phyloP scores from a whole-genome alignment of 2,888 invertebrate genomes.

The Dichetophora obliterata region DNA sequence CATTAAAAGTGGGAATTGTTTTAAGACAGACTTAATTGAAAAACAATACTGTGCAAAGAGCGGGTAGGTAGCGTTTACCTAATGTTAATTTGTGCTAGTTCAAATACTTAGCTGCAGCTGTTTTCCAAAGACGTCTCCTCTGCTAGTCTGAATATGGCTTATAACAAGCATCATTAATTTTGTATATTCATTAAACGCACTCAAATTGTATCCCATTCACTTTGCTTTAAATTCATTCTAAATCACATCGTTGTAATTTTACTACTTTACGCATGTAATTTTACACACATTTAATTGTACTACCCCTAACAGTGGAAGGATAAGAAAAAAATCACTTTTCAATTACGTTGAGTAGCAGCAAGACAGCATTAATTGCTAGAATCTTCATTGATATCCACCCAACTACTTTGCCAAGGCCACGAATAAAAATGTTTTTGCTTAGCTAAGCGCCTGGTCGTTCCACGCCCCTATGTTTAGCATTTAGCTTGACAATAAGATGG shows the following conservation, averaged over 20 bases:
- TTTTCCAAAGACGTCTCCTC: too few relatives aligned
- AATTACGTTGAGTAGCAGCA: slow-evolving; percentile 4
- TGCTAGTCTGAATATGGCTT: too few relatives aligned
- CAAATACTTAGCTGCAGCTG: not conserved
- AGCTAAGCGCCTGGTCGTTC: not conserved
- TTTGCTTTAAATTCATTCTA: not conserved
- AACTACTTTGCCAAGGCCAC: not conserved
- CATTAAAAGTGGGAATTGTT: not conserved
- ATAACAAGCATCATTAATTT: too few relatives aligned
- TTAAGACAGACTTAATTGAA: slow-evolving; percentile 8
- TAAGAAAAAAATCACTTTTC: not conserved
- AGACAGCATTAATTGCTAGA: not conserved
- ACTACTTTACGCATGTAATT: slow-evolving; percentile 11
- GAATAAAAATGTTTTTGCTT: not conserved
- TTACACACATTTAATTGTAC: not conserved
- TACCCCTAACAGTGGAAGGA: not conserved
- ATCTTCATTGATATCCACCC: slow-evolving; percentile 2
- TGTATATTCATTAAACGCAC: too few relatives aligned
- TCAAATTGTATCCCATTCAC: not conserved
- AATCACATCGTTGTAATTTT: slow-evolving; percentile 20
- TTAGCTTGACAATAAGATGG: slow-evolving; percentile 54
- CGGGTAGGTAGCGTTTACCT: not conserved
- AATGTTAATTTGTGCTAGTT: not conserved
- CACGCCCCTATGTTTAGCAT: slow-evolving; percentile 21
- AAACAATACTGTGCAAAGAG: slow-evolving; percentile 9